phyloP scores from a whole-genome alignment of 2,888 invertebrate genomes.

The Andrena trimmerana region DNA sequence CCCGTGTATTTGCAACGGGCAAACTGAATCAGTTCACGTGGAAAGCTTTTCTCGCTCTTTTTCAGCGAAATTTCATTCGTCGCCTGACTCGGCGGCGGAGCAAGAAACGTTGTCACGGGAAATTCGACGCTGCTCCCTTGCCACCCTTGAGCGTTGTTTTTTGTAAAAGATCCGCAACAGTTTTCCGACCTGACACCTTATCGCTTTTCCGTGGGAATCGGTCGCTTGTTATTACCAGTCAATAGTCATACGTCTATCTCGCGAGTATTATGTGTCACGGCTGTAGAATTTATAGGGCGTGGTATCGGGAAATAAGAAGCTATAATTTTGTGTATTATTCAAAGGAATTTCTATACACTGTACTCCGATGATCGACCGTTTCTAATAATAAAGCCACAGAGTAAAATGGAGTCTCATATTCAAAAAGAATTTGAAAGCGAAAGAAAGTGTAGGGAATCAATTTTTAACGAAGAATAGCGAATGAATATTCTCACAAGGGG shows the following conservation, averaged over 20 bases:
- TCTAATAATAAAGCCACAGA: background rate
- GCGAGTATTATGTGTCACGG: constrained; percentile 14
- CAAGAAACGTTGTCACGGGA: constrained; percentile 36
- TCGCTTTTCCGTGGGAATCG: constrained; percentile 7
- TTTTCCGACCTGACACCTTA: constrained; percentile 11
- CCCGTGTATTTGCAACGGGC: constrained; percentile 34
- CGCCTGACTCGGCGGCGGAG: constrained; percentile 11
- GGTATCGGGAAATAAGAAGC: background rate
- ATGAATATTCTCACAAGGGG: no score
- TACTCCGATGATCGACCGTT: background rate
- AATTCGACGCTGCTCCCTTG: background rate
- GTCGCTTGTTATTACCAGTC: constrained; percentile 31
- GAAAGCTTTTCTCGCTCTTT: constrained; percentile 35
- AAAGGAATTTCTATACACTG: background rate
- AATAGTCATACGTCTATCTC: constrained; percentile 7
- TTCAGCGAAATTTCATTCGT: constrained; percentile 32
- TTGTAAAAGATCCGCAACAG: constrained; percentile 37
- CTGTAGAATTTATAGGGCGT: background rate
- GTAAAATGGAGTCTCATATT: no score
- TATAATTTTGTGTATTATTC: background rate
- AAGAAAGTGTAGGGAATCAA: no score
- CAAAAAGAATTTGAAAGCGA: no score
- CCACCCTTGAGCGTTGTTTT: background rate
- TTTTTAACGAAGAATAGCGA: no score
- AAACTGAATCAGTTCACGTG: constrained; percentile 38